Evolutionary conservation across 2,888 invertebrate genomes (phyloP).

Genomic region (Dolichopus griseipennis): DNA sequence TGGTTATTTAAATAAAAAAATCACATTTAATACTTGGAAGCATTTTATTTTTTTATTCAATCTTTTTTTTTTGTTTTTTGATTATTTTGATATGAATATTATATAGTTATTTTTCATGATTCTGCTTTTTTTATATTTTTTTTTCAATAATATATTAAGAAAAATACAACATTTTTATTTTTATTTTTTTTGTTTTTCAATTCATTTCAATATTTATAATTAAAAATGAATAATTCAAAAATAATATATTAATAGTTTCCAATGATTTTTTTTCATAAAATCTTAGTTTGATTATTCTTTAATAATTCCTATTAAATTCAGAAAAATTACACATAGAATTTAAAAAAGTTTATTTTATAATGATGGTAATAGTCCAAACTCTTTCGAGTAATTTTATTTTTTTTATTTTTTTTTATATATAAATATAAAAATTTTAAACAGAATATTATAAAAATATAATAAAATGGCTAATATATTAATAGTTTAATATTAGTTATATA

Average conservation of each 20-base stretch:
- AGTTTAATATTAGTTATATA: too few species aligned
- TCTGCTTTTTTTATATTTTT: not conserved
- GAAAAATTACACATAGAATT: not conserved
- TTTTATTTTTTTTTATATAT: too few species aligned
- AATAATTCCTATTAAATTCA: not conserved
- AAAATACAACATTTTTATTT: not conserved
- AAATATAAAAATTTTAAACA: too few species aligned
- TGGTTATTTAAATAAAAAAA: not conserved
- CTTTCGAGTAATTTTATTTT: too few species aligned
- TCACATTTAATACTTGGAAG: not conserved
- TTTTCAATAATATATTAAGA: too few species aligned
- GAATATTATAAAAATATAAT: too few species aligned
- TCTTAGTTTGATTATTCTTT: not conserved
- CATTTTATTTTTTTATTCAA: not conserved
- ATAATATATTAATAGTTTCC: not conserved
- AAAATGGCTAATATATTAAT: too few species aligned
- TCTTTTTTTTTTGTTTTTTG: not conserved
- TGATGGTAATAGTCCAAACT: too few species aligned
- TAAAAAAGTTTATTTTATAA: not conserved
- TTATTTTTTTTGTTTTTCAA: not conserved
- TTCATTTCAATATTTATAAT: not conserved
- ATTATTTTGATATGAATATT: slow-evolving; percentile 1
- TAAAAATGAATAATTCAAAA: not conserved
- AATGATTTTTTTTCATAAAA: not conserved
- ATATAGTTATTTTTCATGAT: not conserved